Percentiles rank a stretch among this genome's conserved stretches.
These are phyloP conservation scores for Camponotus pennsylvanicus DNA, from an alignment of 1,140 invertebrate species.

Conservation along the genomic window DNA sequence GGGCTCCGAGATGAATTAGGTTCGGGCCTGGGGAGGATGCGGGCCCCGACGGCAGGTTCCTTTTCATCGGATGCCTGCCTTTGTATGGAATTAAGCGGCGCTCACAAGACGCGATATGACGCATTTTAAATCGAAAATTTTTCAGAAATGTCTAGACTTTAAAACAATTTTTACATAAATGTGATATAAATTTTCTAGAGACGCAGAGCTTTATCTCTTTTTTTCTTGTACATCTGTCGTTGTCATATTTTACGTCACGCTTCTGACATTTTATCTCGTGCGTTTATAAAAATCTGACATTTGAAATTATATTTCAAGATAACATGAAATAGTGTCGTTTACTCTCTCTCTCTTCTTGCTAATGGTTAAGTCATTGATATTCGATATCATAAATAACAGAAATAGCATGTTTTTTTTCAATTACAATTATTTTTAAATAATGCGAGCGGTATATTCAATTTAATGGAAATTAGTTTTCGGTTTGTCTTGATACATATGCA, in stretches of 20 bases:
- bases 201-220: background rate
- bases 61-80: conserved; percentile 76
- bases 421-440: background rate
- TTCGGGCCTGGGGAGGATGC: conserved; percentile 74
- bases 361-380: background rate
- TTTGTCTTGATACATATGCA: background rate
- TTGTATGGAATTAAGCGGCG: conserved; percentile 74
- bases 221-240: background rate
- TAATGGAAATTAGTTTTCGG: background rate
- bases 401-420: background rate
- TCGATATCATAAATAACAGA: background rate
- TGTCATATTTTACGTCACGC: background rate
- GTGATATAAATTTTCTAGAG: background rate
- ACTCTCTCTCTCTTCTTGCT: background rate
- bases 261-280: background rate
- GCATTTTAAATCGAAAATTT: background rate
- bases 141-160: background rate
- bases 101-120: conserved; percentile 57
- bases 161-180: background rate
- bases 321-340: background rate
- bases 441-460: background rate
- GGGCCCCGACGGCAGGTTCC: conserved; percentile 77
- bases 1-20: conserved; percentile 75
- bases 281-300: background rate
- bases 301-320: conserved; percentile 3